These are phyloP conservation scores for Manis pentadactyla DNA, from an alignment of 2,797 vertebrate genomes.

Conservation along the genomic window DNA sequence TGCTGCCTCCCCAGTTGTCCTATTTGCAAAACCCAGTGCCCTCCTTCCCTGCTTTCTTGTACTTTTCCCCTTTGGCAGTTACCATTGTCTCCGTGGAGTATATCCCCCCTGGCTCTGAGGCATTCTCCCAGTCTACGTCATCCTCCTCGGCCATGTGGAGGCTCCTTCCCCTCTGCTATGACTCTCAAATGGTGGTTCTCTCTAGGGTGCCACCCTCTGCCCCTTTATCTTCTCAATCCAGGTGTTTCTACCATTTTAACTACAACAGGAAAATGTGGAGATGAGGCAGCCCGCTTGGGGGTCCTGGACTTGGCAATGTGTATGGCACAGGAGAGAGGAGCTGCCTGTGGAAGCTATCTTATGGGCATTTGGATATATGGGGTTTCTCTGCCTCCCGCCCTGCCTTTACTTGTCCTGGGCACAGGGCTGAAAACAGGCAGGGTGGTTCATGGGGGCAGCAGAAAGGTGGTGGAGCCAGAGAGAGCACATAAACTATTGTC, in stretches of 20 bases:
- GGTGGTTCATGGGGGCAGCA: not conserved
- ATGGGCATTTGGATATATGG: not conserved
- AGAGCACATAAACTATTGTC: not conserved
- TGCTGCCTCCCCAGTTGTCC: not conserved
- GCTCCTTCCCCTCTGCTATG: not conserved
- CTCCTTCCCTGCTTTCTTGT: not conserved
- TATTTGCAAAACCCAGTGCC: not conserved
- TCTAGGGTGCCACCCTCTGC: not conserved
- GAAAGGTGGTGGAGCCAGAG: not conserved
- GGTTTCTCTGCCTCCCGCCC: not conserved
- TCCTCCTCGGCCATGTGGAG: not conserved
- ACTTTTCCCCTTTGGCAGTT: not conserved
- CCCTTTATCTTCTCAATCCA: not conserved
- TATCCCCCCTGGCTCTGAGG: not conserved
- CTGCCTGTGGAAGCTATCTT: not conserved
- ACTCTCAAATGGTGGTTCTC: not conserved
- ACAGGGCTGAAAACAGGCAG: not conserved
- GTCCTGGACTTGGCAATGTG: rapidly evolving
- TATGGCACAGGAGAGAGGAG: not conserved
- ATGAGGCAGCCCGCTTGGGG: not conserved
- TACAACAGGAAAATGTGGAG: not conserved
- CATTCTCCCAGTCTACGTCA: not conserved
- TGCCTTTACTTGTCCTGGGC: not conserved
- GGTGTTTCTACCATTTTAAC: not conserved
- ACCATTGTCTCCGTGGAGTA: not conserved